Base-by-base conservation (phyloP, 2,797 vertebrate genomes). In the Typhlichthys eigenmanni region DNA sequence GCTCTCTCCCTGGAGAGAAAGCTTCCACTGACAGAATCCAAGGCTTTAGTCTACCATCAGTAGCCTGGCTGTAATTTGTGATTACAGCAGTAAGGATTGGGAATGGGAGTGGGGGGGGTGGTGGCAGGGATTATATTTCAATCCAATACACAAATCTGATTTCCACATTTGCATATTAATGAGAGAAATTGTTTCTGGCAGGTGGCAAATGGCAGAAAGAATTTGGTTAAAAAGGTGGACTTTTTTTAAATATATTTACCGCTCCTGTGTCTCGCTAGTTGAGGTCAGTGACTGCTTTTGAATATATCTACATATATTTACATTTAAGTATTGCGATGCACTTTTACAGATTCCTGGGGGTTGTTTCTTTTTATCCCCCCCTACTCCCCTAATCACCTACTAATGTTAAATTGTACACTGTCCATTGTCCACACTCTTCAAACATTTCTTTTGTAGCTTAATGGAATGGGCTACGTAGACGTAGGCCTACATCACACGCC, bases 141-240 rank as follows among this genome's bases (percentile, higher is more conserved):
- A 91, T 91, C 90, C 88, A 85, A 72, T 71, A 73, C 74, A 75
- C 67, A 88, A 88, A 90, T 92, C 87, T 92, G 84, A 92, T 91
- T 89, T 87, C 81, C 75, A 81, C 75, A 93, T 93, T 92, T 92
- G 87, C 92, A 93, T 93, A 88, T 91, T 91, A 92, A 92, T 93
- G 81, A 92, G 86, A 87, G 88, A 78, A 86, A 83, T 82, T 84
- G 80, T 83, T 86, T 87, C 84, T 85, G 78, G 86, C 87, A 91
- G 82, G 85, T 90, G 84, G 82, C 69, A 76, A 87, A 74, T 80
- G 73, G 85, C 58, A 85, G 84, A 78, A 87, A 85, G 84, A 78
- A 87, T 77, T 66, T 78, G 68, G 81, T 87, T 78, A 74, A 85
- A 70, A 89, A 87, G 71, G 84, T 72, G 24, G 56, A 79, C 74